A percentile compares a stretch with the other conserved stretches of the same genome.
Evolutionary conservation across 2,888 invertebrate species (phyloP).

Genomic region (Eristalis arbustorum): DNA sequence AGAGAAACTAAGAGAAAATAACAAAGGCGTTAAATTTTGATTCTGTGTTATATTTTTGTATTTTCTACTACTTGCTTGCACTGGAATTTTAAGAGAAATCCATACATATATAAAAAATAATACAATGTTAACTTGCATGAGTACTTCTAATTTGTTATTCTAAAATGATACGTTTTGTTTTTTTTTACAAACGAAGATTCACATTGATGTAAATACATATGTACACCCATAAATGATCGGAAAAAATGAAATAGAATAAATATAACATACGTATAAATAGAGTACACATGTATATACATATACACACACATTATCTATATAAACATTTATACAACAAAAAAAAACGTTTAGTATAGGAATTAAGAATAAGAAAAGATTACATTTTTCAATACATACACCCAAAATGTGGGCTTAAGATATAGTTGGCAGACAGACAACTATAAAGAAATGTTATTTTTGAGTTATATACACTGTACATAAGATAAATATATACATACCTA

Average conservation of each 20-base stretch:
- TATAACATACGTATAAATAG: slow-evolving; percentile 44
- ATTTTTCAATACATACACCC: not conserved
- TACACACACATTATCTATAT: too few relatives aligned
- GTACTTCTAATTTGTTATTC: slow-evolving; percentile 37
- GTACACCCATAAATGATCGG: not conserved
- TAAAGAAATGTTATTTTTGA: slow-evolving; percentile 46
- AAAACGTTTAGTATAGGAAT: slow-evolving; percentile 9
- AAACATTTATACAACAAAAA: slow-evolving; percentile 69
- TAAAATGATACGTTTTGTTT: slow-evolving; percentile 59
- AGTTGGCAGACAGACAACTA: slow-evolving; percentile 26
- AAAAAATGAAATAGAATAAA: not conserved
- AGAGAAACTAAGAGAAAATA: not conserved
- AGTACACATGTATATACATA: not conserved
- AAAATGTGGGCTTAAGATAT: not conserved
- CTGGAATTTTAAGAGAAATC: slow-evolving; percentile 6
- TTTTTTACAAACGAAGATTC: slow-evolving; percentile 34
- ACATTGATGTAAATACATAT: not conserved
- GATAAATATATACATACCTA: slow-evolving; percentile 1
- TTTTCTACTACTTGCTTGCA: slow-evolving; percentile 16
- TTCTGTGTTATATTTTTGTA: slow-evolving; percentile 53
- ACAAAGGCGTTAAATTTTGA: slow-evolving; percentile 27
- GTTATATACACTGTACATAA: slow-evolving; percentile 53
- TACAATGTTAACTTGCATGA: slow-evolving; percentile 18
- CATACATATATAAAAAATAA: not conserved
- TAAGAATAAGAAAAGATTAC: not conserved